Conservation (phyloP, 2,113 vertebrate genomes). For the Lepus europaeus region DNA sequence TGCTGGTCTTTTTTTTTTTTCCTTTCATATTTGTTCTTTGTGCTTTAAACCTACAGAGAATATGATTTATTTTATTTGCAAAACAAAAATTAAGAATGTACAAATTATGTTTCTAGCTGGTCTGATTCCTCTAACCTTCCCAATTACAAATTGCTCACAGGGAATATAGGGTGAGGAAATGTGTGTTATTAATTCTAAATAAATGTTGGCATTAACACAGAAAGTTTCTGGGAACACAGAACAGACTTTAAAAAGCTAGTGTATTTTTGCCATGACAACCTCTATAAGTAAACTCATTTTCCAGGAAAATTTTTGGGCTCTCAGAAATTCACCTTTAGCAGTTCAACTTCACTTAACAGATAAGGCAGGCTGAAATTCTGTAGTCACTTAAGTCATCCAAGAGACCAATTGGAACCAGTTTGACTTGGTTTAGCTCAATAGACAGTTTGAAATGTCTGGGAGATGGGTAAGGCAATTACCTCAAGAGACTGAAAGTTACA, state of each 20-base stretch:
- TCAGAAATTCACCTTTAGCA: neutral
- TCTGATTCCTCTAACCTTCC: neutral
- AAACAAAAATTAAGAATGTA: neutral
- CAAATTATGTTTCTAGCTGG: neutral
- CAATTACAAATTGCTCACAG: neutral
- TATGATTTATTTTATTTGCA: slow-evolving; percentile 6
- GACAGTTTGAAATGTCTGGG: slow-evolving; percentile 53
- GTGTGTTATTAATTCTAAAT: neutral
- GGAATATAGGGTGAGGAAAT: neutral
- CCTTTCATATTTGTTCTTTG: neutral
- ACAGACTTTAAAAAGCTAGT: neutral
- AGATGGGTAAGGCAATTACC: slow-evolving; percentile 41
- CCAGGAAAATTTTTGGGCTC: slow-evolving; percentile 23
- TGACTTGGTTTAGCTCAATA: slow-evolving; percentile 62
- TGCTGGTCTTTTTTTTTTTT: no score
- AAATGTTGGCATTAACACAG: neutral
- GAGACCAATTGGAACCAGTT: slow-evolving; percentile 30
- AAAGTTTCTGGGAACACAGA: slow-evolving; percentile 29
- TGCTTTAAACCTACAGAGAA: neutral
- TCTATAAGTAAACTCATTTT: slow-evolving; percentile 13
- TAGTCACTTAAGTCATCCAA: slow-evolving; percentile 35
- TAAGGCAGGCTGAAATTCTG: slow-evolving; percentile 1
- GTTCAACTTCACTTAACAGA: slow-evolving; percentile 30
- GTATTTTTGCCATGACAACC: neutral
- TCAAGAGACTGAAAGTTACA: slow-evolving; percentile 43